These are phyloP conservation scores for Poeciliopsis presidionis DNA, from an alignment of 2,797 vertebrate genomes.

Conservation along the genomic window DNA sequence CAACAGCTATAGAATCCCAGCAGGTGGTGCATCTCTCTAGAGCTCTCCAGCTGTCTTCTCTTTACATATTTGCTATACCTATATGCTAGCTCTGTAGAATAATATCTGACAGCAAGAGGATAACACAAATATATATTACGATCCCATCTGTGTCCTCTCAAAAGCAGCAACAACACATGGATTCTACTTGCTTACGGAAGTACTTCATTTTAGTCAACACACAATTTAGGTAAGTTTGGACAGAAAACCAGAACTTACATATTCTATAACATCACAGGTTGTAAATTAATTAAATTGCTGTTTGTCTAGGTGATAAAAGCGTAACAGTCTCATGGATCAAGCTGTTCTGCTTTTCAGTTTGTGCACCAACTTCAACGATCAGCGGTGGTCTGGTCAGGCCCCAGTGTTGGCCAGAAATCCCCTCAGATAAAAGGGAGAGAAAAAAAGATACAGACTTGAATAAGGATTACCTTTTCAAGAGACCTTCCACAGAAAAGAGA, in stretches of 20 bases:
- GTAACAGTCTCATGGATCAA: conserved; percentile 60
- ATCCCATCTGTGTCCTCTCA: conserved; percentile 44
- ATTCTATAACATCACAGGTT: conserved; percentile 61
- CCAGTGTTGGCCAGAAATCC: conserved; percentile 67
- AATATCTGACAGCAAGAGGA: conserved; percentile 42
- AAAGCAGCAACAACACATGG: conserved; percentile 15
- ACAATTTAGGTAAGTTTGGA: conserved; percentile 59
- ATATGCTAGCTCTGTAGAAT: conserved; percentile 17
- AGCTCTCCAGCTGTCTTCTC: conserved; percentile 45
- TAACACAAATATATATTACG: conserved; percentile 53
- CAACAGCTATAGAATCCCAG: conserved; percentile 27
- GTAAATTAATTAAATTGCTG: conserved; percentile 64
- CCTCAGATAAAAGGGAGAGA: conserved; percentile 63
- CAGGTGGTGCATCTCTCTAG: conserved; percentile 36
- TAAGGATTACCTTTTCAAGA: conserved; percentile 79
- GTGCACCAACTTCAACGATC: conserved; percentile 61
- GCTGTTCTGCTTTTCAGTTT: conserved; percentile 56
- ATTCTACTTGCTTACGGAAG: conserved; percentile 21
- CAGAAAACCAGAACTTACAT: conserved; percentile 62
- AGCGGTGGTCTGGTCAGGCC: conserved; percentile 61
- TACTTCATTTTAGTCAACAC: conserved; percentile 50
- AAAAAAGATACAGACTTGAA: conserved; percentile 62
- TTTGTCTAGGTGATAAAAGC: conserved; percentile 73
- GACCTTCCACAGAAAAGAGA: conserved; percentile 72
- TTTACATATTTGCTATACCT: conserved; percentile 19